Evolutionary conservation across 2,113 vertebrate species (phyloP).

Genomic region (Cnemophilus loriae): DNA sequence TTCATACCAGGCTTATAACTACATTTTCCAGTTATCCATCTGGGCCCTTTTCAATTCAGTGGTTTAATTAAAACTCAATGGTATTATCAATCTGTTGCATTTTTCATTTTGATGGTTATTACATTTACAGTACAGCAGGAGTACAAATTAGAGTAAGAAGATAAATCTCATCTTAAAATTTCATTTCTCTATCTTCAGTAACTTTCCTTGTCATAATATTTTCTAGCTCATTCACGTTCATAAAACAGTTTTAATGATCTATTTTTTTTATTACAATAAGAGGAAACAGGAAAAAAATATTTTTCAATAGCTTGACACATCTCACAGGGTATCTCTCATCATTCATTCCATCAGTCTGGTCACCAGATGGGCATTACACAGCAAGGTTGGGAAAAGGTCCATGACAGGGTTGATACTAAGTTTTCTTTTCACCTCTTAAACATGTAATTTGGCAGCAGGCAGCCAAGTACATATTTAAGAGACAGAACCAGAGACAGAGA

Average conservation of each 20-base stretch:
- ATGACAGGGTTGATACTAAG: neutral
- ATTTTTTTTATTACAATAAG: slow-evolving; percentile 63
- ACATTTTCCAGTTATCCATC: slow-evolving; percentile 80
- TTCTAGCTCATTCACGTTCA: slow-evolving; percentile 70
- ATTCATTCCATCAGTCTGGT: slow-evolving; percentile 5
- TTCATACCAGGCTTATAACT: slow-evolving; percentile 77
- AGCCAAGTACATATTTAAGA: neutral
- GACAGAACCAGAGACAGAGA: neutral
- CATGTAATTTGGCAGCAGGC: neutral
- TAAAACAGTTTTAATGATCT: slow-evolving; percentile 64
- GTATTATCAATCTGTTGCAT: slow-evolving; percentile 85
- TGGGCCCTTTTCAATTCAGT: slow-evolving; percentile 82
- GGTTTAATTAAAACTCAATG: slow-evolving; percentile 84
- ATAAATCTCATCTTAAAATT: slow-evolving; percentile 75
- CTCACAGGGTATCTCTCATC: slow-evolving; percentile 10
- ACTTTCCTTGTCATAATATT: slow-evolving; percentile 67
- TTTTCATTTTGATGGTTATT: slow-evolving; percentile 84
- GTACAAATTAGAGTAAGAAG: slow-evolving; percentile 77
- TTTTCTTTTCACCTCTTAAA: slow-evolving; percentile 3
- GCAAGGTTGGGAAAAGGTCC: slow-evolving; percentile 12
- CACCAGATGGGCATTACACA: slow-evolving; percentile 38
- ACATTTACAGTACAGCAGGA: slow-evolving; percentile 79
- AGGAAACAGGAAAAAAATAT: slow-evolving; percentile 2
- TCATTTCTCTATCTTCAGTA: slow-evolving; percentile 73
- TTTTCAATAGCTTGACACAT: slow-evolving; percentile 27